These are phyloP conservation scores for Podocnemis expansa DNA, from an alignment of 2,113 vertebrate species.

Conservation along the genomic window DNA sequence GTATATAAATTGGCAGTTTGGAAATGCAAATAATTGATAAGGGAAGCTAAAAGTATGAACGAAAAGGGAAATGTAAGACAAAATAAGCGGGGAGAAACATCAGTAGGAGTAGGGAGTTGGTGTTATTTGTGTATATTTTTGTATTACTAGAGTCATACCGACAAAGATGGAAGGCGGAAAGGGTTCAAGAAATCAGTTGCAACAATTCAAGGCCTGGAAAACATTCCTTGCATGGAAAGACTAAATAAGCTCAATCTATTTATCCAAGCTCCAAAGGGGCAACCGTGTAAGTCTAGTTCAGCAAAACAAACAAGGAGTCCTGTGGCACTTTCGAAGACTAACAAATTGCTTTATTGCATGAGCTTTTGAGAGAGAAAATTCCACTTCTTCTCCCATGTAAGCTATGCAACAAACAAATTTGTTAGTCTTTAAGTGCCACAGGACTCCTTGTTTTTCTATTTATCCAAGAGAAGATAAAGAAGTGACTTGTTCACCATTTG, in stretches of 20 bases:
- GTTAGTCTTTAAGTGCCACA: too few species aligned
- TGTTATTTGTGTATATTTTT: not conserved
- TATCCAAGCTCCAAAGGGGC: too few species aligned
- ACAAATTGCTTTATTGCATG: too few species aligned
- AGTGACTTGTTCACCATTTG: not conserved
- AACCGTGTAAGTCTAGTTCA: too few species aligned
- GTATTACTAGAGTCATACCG: too few species aligned
- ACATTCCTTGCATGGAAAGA: not conserved
- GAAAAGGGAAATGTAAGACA: not conserved
- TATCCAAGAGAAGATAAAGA: not conserved
- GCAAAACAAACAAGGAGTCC: too few species aligned
- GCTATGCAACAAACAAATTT: too few species aligned
- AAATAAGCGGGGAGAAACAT: not conserved
- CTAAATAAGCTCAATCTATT: not conserved
- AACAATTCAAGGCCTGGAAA: not conserved
- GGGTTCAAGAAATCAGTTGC: not conserved
- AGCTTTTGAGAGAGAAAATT: too few species aligned
- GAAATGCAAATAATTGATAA: not conserved
- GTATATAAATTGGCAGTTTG: not conserved
- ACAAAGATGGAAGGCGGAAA: not conserved
- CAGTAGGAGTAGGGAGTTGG: not conserved
- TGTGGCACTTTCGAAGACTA: too few species aligned
- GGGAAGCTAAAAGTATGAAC: not conserved
- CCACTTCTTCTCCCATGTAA: too few species aligned
- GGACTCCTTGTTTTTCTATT: too few species aligned